These are phyloP conservation scores for Nycteola revayana DNA, from an alignment of 2,888 invertebrate genomes.

Conservation along the genomic window DNA sequence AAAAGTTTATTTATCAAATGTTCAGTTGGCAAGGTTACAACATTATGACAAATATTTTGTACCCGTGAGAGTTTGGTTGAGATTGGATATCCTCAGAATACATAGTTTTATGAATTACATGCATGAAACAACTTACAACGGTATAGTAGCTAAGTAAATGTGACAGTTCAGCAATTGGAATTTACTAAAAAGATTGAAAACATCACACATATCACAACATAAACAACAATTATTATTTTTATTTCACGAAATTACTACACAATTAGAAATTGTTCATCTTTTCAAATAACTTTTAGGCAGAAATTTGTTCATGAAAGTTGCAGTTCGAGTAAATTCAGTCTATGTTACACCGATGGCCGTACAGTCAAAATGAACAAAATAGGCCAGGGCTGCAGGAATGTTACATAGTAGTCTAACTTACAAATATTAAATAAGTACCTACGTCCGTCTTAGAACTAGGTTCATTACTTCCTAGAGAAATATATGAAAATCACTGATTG, in stretches of 20 bases:
- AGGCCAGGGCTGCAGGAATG: slow-evolving; percentile 27
- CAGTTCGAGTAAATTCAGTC: slow-evolving; percentile 29
- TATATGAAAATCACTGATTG: background rate
- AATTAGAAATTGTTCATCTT: no score
- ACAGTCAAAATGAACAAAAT: slow-evolving; percentile 10
- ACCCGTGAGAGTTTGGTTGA: slow-evolving; percentile 15
- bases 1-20: slow-evolving; percentile 34
- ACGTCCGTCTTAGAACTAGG: no score
- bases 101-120: no score
- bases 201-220: slow-evolving; percentile 4
- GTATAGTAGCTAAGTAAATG: no score
- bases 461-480: background rate
- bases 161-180: background rate
- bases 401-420: slow-evolving; percentile 25
- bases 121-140: background rate
- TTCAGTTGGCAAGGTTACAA: slow-evolving; percentile 34
- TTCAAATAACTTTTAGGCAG: no score
- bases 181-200: no score
- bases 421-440: slow-evolving; percentile 27
- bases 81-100: no score
- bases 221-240: no score
- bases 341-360: slow-evolving; percentile 23
- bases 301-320: slow-evolving; percentile 20
- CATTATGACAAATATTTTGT: slow-evolving; percentile 28
- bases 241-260: no score